A percentile compares a stretch with the other conserved stretches of the same genome.
These are phyloP conservation scores for Scolopax bukidnonensis DNA, from an alignment of 2,797 vertebrate genomes.

Conservation along the genomic window DNA sequence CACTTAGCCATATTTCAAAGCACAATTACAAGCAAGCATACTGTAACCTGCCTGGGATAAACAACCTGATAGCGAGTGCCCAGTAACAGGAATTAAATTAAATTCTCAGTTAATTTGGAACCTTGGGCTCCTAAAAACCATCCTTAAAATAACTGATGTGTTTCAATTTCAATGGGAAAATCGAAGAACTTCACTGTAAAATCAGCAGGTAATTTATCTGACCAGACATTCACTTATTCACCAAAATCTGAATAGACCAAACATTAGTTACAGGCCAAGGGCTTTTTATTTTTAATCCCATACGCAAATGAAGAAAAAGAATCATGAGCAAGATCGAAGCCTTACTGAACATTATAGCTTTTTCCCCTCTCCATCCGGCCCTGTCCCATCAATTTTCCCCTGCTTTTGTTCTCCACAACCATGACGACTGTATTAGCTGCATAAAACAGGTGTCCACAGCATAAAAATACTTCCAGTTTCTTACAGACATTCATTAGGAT, in stretches of 20 bases:
- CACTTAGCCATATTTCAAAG: not conserved
- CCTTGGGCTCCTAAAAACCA: not conserved
- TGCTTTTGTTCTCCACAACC: not conserved
- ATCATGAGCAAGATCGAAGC: not conserved
- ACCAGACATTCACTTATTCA: not conserved
- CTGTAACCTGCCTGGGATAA: not conserved
- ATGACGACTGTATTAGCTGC: not conserved
- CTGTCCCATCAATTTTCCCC: not conserved
- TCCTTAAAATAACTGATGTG: not conserved
- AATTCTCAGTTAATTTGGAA: not conserved
- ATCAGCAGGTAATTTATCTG: not conserved
- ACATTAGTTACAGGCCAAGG: not conserved
- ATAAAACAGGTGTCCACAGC: not conserved
- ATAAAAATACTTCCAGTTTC: not conserved
- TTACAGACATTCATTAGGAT: not conserved
- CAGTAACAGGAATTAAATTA: not conserved
- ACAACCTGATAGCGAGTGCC: not conserved
- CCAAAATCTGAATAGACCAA: not conserved
- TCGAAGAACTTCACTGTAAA: not conserved
- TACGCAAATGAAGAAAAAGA: not conserved
- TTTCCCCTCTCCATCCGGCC: not conserved
- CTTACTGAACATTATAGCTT: not conserved
- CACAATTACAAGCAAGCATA: not conserved
- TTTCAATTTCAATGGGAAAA: not conserved
- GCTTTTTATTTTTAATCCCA: not conserved